A percentile compares a stretch with the other conserved stretches of the same genome.
Conservation (phyloP, 2,797 vertebrate genomes). For the Sebastes kiyomatsui region DNA sequence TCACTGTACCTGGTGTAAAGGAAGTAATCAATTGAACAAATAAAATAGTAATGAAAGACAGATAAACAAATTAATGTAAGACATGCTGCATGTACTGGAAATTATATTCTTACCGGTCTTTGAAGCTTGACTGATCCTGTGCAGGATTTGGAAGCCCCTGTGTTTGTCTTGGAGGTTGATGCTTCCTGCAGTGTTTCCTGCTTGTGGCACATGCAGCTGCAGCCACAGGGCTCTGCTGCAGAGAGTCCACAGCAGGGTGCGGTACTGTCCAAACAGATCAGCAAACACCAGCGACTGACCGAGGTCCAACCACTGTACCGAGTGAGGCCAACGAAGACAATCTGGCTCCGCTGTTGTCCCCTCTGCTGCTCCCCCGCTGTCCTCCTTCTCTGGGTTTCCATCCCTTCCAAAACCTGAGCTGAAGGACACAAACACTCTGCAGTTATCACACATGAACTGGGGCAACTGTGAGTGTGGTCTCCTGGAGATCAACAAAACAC, state of each 20-base stretch:
- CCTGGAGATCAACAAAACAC: neutral
- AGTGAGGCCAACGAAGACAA: constrained; percentile 26
- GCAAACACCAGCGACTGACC: constrained; percentile 52
- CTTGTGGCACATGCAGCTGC: constrained; percentile 56
- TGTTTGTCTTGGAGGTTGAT: constrained; percentile 70
- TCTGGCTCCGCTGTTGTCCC: neutral
- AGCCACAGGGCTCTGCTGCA: constrained; percentile 61
- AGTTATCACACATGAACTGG: neutral
- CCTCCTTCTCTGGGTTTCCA: constrained; percentile 3
- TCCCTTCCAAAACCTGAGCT: constrained; percentile 3
- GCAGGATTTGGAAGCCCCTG: constrained; percentile 53
- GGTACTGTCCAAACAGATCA: constrained; percentile 72
- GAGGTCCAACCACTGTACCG: constrained; percentile 66
- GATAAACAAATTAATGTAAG: neutral
- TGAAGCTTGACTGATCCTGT: constrained; percentile 45
- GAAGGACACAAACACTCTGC: neutral
- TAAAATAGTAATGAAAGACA: neutral
- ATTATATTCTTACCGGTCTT: constrained; percentile 29
- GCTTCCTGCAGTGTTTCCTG: constrained; percentile 39
- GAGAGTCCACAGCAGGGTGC: constrained; percentile 60
- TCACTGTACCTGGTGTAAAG: neutral
- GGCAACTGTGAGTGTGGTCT: neutral
- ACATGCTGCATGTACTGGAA: neutral
- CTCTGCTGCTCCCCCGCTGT: neutral
- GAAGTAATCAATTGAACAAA: too few relatives aligned